phyloP scores from a whole-genome alignment of 1,140 invertebrate genomes.

The Hylaeus volcanicus region DNA sequence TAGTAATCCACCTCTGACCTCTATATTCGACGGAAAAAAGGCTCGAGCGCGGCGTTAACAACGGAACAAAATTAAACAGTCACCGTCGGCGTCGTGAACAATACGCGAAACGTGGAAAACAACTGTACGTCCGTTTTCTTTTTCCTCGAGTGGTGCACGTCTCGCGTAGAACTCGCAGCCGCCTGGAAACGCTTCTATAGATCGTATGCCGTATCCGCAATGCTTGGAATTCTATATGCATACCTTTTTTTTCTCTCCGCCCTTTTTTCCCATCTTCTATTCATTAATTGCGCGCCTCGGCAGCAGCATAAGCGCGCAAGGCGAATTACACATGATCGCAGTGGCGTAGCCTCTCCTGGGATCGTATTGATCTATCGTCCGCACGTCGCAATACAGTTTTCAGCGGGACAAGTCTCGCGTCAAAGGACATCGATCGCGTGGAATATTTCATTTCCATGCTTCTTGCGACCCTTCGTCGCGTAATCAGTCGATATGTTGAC shows the following conservation, averaged over 20 bases:
- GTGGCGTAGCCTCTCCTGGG: conserved; percentile 21
- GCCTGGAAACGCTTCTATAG: conserved; percentile 55
- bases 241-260: background rate
- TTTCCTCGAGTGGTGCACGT: conserved; percentile 37
- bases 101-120: conserved; percentile 11
- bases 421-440: conserved; percentile 17
- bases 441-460: background rate
- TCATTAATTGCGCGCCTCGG: conserved; percentile 23
- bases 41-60: background rate
- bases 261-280: conserved; percentile 1
- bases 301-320: conserved; percentile 28
- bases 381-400: conserved; percentile 28
- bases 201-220: conserved; percentile 51
- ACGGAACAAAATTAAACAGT: background rate
- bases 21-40: background rate
- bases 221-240: conserved; percentile 43
- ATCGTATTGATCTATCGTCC: conserved; percentile 53
- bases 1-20: background rate
- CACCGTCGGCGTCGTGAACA: background rate
- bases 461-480: background rate
- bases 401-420: conserved; percentile 6
- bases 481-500: no score
- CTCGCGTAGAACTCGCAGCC: conserved; percentile 40
- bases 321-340: conserved; percentile 40
- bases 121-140: conserved; percentile 17